Conservation (phyloP, 2,113 vertebrate species). For the Diphyllodes magnificus region DNA sequence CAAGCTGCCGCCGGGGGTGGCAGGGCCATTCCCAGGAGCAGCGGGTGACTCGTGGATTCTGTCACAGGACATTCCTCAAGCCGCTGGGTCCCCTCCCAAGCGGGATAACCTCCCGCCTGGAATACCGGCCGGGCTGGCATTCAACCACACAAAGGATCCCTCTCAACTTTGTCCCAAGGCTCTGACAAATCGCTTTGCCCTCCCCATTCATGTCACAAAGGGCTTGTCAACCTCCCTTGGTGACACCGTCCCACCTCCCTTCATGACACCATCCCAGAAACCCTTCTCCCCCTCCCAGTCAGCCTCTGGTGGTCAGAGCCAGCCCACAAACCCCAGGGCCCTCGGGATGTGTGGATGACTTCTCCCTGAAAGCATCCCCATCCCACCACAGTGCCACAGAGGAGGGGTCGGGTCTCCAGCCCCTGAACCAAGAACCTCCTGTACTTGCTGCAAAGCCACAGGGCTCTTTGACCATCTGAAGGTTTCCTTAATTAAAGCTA, state of each 20-base stretch:
- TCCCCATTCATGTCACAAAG: not conserved
- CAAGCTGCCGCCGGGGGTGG: not conserved
- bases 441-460: not conserved
- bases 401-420: not conserved
- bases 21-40: not conserved
- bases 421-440: not conserved
- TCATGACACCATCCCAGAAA: not conserved
- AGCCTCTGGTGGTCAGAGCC: not conserved
- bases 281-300: not conserved
- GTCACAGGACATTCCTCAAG: not conserved
- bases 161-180: not conserved
- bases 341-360: not conserved
- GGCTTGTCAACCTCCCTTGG: not conserved
- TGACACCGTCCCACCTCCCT: not conserved
- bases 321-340: not conserved
- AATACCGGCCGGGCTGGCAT: not conserved
- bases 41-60: not conserved
- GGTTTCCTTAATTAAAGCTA: not conserved
- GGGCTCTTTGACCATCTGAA: not conserved
- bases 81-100: not conserved
- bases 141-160: not conserved
- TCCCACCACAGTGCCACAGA: not conserved
- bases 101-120: not conserved
- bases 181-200: not conserved
- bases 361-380: not conserved